Percentiles rank a stretch among this genome's conserved stretches.
Evolutionary conservation across 2,113 vertebrate genomes (phyloP).

Genomic region (Bubo scandiacus): DNA sequence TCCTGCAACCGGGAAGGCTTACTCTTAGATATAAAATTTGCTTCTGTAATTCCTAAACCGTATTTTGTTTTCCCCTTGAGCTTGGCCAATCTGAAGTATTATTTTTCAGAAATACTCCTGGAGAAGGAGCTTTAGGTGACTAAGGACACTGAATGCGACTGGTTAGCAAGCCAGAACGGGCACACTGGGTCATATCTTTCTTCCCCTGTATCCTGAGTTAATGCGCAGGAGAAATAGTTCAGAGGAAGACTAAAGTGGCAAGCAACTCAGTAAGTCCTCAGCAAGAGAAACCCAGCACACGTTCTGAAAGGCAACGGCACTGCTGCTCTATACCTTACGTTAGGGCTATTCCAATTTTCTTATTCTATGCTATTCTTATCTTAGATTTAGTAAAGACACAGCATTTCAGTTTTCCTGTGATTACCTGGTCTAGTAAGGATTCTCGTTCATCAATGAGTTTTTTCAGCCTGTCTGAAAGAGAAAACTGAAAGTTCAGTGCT

Average conservation of each 20-base stretch:
- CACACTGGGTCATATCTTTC: not conserved
- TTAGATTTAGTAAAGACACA: not conserved
- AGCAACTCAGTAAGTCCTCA: not conserved
- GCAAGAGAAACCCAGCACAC: not conserved
- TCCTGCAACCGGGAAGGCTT: not conserved
- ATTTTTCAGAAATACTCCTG: not conserved
- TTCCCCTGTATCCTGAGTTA: not conserved
- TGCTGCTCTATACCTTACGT: accelerated
- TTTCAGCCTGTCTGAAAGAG: constrained; percentile 88
- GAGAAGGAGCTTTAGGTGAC: not conserved
- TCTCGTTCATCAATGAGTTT: constrained; percentile 92
- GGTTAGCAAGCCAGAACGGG: not conserved
- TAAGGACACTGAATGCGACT: not conserved
- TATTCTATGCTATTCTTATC: not conserved
- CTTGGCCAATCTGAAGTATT: not conserved
- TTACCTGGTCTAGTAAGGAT: constrained; percentile 92
- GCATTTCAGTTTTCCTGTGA: not conserved
- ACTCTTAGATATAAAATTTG: not conserved
- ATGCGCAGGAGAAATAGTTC: not conserved
- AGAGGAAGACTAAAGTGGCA: not conserved
- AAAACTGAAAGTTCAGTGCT: constrained; percentile 23
- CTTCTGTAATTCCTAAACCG: not conserved
- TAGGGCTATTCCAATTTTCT: not conserved
- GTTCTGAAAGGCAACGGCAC: not conserved
- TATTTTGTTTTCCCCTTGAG: not conserved